Evolutionary conservation across 2,113 vertebrate species (phyloP).

Genomic region (Vombatus ursinus): DNA sequence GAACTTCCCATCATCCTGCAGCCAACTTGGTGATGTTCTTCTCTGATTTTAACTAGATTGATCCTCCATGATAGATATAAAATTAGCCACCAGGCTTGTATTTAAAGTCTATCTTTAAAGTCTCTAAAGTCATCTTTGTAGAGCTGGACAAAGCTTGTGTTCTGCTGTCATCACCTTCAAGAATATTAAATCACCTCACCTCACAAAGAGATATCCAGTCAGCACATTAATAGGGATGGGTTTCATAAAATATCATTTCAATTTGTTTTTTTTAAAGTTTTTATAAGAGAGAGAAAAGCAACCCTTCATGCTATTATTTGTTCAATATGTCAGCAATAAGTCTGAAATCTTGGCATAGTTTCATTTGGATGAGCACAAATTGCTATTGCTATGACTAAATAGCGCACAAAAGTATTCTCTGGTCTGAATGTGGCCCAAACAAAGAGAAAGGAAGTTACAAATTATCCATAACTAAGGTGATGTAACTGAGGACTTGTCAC

Average conservation of each 20-base stretch:
- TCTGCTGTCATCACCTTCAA: neutral
- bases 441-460: neutral
- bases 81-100: neutral
- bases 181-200: neutral
- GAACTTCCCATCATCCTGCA: neutral
- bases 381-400: neutral
- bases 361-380: neutral
- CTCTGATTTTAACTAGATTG: neutral
- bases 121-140: neutral
- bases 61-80: neutral
- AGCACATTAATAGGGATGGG: neutral
- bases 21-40: neutral
- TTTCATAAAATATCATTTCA: neutral
- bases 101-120: neutral
- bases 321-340: neutral
- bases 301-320: neutral
- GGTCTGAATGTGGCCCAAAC: neutral
- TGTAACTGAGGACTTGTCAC: neutral
- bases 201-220: neutral
- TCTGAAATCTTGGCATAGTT: neutral
- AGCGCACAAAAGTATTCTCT: neutral
- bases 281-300: neutral
- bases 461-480: neutral
- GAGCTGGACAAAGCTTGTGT: neutral
- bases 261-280: neutral